Conservation (phyloP, 2,888 invertebrate genomes). For the Eurytoma adleriae region DNA sequence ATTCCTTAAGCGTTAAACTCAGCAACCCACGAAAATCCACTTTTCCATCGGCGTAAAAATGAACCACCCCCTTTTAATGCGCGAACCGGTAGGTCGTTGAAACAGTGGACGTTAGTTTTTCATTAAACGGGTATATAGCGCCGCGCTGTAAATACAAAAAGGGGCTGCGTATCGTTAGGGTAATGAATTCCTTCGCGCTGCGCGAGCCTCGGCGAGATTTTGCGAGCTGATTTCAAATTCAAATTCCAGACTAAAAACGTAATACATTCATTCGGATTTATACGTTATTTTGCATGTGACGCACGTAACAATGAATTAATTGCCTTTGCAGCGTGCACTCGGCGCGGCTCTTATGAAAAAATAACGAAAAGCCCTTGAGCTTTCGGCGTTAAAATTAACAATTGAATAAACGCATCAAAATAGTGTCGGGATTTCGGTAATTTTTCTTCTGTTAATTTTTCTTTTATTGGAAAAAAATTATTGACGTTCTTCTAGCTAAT, state of each 20-base stretch:
- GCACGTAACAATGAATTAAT: conserved; percentile 42
- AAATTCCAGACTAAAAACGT: conserved; percentile 33
- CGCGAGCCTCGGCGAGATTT: conserved; percentile 23
- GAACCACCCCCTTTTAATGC: too few species aligned
- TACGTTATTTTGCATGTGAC: conserved; percentile 43
- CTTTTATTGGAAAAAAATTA: too few species aligned
- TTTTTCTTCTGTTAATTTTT: too few species aligned
- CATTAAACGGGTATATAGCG: neutral
- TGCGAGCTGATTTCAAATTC: conserved; percentile 44
- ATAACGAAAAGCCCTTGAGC: neutral
- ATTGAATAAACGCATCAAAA: too few species aligned
- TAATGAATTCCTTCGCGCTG: conserved; percentile 34
- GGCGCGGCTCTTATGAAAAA: neutral
- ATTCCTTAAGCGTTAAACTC: too few species aligned
- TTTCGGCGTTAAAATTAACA: too few species aligned
- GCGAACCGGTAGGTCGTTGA: too few species aligned
- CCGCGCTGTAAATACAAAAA: too few species aligned
- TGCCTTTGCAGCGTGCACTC: neutral
- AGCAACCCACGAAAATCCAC: too few species aligned
- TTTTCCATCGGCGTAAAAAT: too few species aligned
- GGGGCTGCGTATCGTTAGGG: conserved; percentile 38
- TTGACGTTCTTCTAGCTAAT: too few species aligned
- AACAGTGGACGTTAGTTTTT: conserved; percentile 3
- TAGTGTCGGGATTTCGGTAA: too few species aligned
- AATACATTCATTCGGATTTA: conserved; percentile 38